Conservation (phyloP, 2,113 vertebrate species). For the Paracanthobrama guichenoti region DNA sequence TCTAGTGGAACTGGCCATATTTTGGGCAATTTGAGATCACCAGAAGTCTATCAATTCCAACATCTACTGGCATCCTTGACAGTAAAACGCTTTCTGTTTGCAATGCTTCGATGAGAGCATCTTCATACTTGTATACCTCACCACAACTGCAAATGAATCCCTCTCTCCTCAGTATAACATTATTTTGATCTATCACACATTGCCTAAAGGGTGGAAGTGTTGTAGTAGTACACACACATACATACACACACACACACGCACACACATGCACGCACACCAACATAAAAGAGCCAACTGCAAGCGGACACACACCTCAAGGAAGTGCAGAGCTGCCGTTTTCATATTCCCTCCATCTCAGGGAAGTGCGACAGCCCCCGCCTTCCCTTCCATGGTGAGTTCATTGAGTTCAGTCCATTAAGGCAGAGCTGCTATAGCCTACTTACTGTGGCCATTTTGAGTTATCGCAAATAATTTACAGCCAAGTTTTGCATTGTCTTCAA, state of each 20-base stretch:
- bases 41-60: not conserved
- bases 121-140: not conserved
- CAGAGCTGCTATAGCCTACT: slow-evolving; percentile 31
- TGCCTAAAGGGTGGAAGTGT: not conserved
- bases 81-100: not conserved
- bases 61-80: not conserved
- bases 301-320: slow-evolving; percentile 25
- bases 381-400: slow-evolving; percentile 38
- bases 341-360: slow-evolving; percentile 32
- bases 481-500: not conserved
- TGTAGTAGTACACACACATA: not conserved
- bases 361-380: slow-evolving; percentile 33
- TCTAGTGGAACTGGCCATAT: not conserved
- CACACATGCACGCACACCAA: not conserved
- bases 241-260: not conserved
- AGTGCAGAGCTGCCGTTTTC: slow-evolving; percentile 14
- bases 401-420: slow-evolving; percentile 38
- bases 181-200: slow-evolving; percentile 20
- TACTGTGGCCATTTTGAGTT: slow-evolving; percentile 43
- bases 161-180: not conserved
- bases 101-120: not conserved
- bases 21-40: not conserved
- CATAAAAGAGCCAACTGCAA: not conserved
- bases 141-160: not conserved
- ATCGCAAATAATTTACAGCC: slow-evolving; percentile 29